Evolutionary conservation across 1,140 invertebrate genomes (phyloP).

Genomic region (Caenorhabditis briggsae): DNA sequence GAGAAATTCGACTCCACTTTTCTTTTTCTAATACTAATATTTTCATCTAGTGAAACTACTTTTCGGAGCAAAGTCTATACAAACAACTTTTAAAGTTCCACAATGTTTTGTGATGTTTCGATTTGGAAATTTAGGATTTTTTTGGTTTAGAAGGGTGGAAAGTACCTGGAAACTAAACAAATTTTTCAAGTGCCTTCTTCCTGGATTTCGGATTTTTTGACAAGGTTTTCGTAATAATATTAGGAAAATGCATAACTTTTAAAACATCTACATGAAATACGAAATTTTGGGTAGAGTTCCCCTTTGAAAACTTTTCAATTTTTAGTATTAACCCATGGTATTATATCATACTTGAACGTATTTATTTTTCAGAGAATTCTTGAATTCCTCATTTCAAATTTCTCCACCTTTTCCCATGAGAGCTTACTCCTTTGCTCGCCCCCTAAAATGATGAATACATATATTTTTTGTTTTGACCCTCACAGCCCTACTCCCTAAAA

Average conservation of each 20-base stretch:
- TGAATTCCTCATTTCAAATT: no score
- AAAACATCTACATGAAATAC: no score
- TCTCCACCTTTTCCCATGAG: not conserved
- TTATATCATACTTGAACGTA: no score
- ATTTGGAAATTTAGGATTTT: not conserved
- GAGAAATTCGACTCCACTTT: conserved; percentile 39
- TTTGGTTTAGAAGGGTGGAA: no score
- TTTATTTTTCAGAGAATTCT: no score
- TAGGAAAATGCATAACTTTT: no score
- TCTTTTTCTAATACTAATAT: not conserved
- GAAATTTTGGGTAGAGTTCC: no score
- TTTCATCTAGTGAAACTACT: not conserved
- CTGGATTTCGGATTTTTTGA: not conserved
- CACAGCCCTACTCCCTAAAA: not conserved
- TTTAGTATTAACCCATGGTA: no score
- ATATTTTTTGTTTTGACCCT: not conserved
- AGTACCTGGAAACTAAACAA: no score
- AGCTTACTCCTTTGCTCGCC: not conserved
- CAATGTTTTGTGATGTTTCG: not conserved
- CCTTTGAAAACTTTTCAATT: no score
- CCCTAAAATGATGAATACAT: conserved; percentile 27
- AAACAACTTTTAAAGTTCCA: not conserved
- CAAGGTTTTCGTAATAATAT: not conserved
- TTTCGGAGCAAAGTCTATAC: not conserved
- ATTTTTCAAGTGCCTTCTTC: no score